phyloP scores from a whole-genome alignment of 1,140 invertebrate species.

The Platorchestia sp. region DNA sequence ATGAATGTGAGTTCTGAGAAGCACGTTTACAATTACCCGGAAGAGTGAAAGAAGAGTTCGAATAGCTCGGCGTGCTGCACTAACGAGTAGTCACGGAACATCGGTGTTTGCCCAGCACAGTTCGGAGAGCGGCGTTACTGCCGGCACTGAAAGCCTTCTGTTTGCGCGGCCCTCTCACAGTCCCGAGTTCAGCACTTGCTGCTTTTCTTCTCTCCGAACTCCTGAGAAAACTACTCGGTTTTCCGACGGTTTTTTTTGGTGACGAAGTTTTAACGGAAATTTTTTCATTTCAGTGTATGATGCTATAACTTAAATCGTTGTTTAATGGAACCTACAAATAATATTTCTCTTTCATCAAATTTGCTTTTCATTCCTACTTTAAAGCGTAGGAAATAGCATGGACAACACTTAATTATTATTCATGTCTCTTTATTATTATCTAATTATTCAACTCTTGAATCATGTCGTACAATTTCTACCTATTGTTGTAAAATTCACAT shows the following conservation, averaged over 20 bases:
- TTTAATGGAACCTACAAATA: no score
- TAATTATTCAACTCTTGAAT: no score
- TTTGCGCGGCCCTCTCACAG: neutral
- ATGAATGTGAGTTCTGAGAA: neutral
- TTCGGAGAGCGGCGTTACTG: neutral
- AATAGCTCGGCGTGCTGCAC: neutral
- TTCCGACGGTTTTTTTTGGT: neutral
- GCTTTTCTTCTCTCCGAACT: neutral
- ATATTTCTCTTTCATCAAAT: no score
- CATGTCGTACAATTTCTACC: no score
- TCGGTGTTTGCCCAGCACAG: neutral
- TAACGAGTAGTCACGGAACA: conserved; percentile 14
- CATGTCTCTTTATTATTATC: no score
- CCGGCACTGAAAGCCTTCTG: conserved; percentile 11
- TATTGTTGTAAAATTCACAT: no score
- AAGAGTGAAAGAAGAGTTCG: neutral
- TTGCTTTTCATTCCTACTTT: no score
- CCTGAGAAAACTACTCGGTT: neutral
- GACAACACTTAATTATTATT: no score
- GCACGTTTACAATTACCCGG: neutral
- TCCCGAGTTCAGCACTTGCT: neutral
- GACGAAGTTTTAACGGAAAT: neutral
- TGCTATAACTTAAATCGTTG: no score
- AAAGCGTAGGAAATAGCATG: no score
- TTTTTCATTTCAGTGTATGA: no score